phyloP scores from a whole-genome alignment of 2,888 invertebrate genomes.

The Phyllotreta cruciferae region DNA sequence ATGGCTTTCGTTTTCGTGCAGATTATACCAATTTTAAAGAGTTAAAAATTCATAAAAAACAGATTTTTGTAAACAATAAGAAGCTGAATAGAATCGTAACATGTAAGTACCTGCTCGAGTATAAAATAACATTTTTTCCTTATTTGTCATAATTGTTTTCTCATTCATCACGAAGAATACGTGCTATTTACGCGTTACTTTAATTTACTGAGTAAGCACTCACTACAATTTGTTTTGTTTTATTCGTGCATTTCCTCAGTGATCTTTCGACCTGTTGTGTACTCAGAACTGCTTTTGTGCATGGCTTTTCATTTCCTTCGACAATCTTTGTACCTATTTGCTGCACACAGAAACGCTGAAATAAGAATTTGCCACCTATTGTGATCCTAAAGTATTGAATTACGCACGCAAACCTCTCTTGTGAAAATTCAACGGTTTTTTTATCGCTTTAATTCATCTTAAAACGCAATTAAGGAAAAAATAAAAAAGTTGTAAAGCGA shows the following conservation, averaged over 20 bases:
- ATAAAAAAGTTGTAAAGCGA: too few species aligned
- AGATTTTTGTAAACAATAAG: too few species aligned
- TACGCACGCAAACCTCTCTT: neutral
- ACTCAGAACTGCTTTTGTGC: conserved; percentile 8
- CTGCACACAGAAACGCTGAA: conserved; percentile 9
- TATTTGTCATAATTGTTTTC: too few species aligned
- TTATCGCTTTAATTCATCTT: neutral
- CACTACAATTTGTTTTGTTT: conserved; percentile 2
- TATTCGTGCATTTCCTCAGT: conserved; percentile 4
- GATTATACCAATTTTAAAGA: too few species aligned
- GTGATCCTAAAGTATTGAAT: neutral
- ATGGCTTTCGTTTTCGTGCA: too few species aligned
- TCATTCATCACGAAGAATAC: too few species aligned
- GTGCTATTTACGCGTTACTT: neutral
- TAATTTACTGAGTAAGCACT: conserved; percentile 12
- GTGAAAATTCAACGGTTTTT: neutral
- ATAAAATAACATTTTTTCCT: too few species aligned
- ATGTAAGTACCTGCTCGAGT: too few species aligned
- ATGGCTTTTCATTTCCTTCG: conserved; percentile 9
- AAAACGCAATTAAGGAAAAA: too few species aligned
- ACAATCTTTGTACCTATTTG: conserved; percentile 7
- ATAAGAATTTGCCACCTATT: neutral
- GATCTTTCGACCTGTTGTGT: conserved; percentile 7
- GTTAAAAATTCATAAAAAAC: too few species aligned
- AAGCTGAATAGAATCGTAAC: too few species aligned